A percentile compares a stretch with the other conserved stretches of the same genome.
phyloP scores from a whole-genome alignment of 2,888 invertebrate genomes.

The Panzeria rudis region DNA sequence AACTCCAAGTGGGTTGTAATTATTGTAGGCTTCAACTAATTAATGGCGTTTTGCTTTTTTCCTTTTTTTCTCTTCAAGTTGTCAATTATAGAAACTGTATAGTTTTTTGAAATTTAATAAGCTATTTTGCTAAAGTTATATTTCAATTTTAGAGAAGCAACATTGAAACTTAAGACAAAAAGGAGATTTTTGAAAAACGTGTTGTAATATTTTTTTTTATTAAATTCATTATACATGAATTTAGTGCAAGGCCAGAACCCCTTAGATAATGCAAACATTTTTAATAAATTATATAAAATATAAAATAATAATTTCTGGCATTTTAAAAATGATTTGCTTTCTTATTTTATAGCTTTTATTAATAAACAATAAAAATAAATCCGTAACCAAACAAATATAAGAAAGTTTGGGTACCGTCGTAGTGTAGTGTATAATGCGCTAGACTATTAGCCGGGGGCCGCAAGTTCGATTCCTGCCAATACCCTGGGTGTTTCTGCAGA shows the following conservation, averaged over 20 bases:
- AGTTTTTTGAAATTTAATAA: slow-evolving; percentile 4
- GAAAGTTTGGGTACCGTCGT: no score
- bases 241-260: not conserved
- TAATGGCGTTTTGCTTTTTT: slow-evolving; percentile 36
- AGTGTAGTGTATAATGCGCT: no score
- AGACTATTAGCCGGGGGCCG: no score
- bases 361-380: no score
- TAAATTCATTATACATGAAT: not conserved
- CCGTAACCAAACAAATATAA: no score
- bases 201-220: not conserved
- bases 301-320: no score
- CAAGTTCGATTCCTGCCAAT: no score
- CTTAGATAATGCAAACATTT: not conserved
- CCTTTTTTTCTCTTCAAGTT: not conserved
- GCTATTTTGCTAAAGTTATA: not conserved
- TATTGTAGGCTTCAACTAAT: slow-evolving; percentile 58
- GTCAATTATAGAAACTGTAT: slow-evolving; percentile 21
- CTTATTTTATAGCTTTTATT: no score
- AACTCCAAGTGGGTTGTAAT: slow-evolving; percentile 53
- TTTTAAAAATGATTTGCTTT: no score
- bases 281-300: no score
- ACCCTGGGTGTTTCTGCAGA: no score
- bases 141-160: not conserved
- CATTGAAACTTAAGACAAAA: slow-evolving; percentile 6
- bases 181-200: no score